Percentiles rank a stretch among this genome's conserved stretches.
These are phyloP conservation scores for Lissocephala sabroskyi DNA, from an alignment of 2,888 invertebrate species.

Conservation along the genomic window DNA sequence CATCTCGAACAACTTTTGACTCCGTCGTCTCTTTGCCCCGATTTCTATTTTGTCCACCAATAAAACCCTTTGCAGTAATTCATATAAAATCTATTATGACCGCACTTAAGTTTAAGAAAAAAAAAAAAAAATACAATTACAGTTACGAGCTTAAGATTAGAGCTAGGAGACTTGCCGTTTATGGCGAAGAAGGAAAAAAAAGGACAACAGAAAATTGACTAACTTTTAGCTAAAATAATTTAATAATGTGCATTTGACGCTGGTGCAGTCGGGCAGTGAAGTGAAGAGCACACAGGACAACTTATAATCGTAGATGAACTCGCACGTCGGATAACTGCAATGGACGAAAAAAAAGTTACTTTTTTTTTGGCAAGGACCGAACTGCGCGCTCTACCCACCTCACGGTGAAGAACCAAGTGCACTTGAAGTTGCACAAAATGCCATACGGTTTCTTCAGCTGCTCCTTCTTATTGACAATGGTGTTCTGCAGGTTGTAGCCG, in stretches of 20 bases:
- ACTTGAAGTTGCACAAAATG: constrained; percentile 70
- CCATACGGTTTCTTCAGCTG: constrained; percentile 70
- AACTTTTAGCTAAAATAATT: constrained; percentile 61
- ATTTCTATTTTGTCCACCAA: background rate
- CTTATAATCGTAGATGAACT: constrained; percentile 71
- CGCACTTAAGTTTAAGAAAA: constrained; percentile 25
- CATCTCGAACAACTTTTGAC: too few species aligned
- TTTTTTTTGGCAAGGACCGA: too few species aligned
- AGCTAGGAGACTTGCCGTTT: too few species aligned
- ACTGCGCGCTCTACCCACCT: constrained; percentile 54
- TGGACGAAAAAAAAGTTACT: background rate
- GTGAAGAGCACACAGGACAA: constrained; percentile 71
- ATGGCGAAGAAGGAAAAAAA: too few species aligned
- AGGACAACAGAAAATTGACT: constrained; percentile 7
- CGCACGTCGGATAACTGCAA: constrained; percentile 68
- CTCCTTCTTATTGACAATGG: constrained; percentile 67
- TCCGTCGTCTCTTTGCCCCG: too few species aligned
- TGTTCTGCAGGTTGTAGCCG: constrained; percentile 70
- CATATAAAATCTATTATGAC: constrained; percentile 34
- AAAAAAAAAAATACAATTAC: constrained; percentile 5
- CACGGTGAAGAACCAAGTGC: constrained; percentile 70
- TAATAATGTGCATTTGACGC: constrained; percentile 68
- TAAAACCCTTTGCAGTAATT: constrained; percentile 1
- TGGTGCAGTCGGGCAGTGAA: constrained; percentile 71
- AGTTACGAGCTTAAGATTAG: too few species aligned